Conservation (phyloP, 2,113 vertebrate genomes). For the Synodontis membranacea region DNA sequence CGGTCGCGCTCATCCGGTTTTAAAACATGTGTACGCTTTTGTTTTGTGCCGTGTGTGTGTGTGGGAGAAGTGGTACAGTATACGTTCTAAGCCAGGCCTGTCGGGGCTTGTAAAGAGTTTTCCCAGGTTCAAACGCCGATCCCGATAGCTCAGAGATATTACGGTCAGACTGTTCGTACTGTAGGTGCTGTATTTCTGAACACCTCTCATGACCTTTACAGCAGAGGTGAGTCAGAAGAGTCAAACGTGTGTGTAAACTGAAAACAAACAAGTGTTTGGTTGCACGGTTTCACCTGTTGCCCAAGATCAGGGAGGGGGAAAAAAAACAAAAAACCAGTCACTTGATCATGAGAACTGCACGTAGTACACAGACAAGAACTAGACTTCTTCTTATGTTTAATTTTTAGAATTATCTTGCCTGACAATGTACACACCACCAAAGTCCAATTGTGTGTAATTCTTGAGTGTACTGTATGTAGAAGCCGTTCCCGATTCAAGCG, state of each 20-base stretch:
- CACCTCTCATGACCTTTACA: not conserved
- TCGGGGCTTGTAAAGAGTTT: not conserved
- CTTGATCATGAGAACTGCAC: not conserved
- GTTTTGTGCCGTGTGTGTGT: not conserved
- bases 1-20: not conserved
- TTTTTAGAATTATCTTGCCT: not conserved
- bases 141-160: not conserved
- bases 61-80: too few species aligned
- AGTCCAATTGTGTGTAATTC: not conserved
- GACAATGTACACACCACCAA: not conserved
- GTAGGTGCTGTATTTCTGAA: not conserved
- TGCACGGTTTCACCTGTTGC: not conserved
- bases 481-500: not conserved
- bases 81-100: not conserved
- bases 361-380: too few species aligned
- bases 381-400: too few species aligned
- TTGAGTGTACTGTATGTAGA: not conserved
- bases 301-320: not conserved
- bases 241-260: not conserved
- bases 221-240: not conserved
- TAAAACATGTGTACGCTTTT: not conserved
- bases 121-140: not conserved
- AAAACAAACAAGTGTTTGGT: not conserved
- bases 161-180: not conserved
- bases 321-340: not conserved